phyloP scores from a whole-genome alignment of 2,797 vertebrate genomes.

The Dipus sagitta region DNA sequence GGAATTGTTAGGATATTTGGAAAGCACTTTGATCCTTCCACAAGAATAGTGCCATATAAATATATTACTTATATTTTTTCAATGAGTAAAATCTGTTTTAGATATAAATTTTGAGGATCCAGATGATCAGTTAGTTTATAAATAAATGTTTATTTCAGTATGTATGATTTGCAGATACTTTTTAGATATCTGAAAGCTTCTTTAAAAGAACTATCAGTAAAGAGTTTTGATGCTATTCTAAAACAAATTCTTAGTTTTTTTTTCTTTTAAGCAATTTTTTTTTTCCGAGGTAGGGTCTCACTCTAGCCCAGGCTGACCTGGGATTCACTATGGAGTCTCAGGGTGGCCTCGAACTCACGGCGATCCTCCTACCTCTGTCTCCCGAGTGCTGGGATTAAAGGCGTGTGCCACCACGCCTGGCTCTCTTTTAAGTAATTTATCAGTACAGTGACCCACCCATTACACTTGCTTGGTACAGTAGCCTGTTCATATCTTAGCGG shows the following conservation, averaged over 20 bases:
- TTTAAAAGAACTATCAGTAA: constrained; percentile 33
- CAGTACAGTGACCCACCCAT: neutral
- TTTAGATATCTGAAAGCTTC: neutral
- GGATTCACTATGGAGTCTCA: too few relatives aligned
- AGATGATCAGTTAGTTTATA: constrained; percentile 39
- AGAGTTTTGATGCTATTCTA: neutral
- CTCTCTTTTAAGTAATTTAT: neutral
- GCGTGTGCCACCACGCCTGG: too few relatives aligned
- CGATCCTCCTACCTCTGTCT: too few relatives aligned
- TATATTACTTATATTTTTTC: constrained; percentile 43
- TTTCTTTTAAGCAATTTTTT: neutral
- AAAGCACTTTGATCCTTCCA: constrained; percentile 47
- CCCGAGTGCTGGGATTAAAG: too few relatives aligned
- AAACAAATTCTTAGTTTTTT: constrained; percentile 53
- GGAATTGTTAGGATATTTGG: constrained; percentile 30
- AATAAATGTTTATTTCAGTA: constrained; percentile 32
- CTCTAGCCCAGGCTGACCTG: too few relatives aligned
- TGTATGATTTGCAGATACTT: constrained; percentile 30
- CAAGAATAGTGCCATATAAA: constrained; percentile 32
- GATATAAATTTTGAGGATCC: constrained; percentile 5
- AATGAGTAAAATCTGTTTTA: constrained; percentile 51
- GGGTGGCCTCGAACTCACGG: too few relatives aligned
- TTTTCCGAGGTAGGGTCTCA: too few relatives aligned
- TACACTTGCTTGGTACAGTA: neutral
- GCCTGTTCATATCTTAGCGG: neutral